Percentiles rank a stretch among this genome's conserved stretches.
These are phyloP conservation scores for Diadophis punctatus DNA, from an alignment of 2,113 vertebrate species.

Conservation along the genomic window DNA sequence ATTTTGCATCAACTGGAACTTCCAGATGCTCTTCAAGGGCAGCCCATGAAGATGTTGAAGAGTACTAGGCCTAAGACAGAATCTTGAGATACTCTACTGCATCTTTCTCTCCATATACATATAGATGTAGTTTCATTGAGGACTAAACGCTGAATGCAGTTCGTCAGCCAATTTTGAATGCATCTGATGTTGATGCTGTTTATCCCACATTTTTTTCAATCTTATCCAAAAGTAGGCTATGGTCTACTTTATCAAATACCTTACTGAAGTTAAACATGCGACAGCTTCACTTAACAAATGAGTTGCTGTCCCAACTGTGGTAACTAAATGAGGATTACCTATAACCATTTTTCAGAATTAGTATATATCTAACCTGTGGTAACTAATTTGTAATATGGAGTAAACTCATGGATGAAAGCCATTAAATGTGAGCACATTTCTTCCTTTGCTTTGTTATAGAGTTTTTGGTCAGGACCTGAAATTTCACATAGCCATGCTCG, in stretches of 20 bases:
- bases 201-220: background rate
- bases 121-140: background rate
- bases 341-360: background rate
- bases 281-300: background rate
- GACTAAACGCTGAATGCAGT: background rate
- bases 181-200: background rate
- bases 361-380: background rate
- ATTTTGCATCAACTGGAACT: too few relatives aligned
- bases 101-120: background rate
- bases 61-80: too few relatives aligned
- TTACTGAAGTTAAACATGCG: background rate
- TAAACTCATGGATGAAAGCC: background rate
- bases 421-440: background rate
- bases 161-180: background rate
- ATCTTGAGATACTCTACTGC: background rate
- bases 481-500: background rate
- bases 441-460: background rate
- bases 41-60: too few relatives aligned
- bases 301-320: background rate
- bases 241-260: background rate
- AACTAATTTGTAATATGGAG: background rate
- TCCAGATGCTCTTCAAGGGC: too few relatives aligned
- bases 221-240: background rate
- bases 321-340: background rate
- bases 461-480: background rate